Evolutionary conservation across 23 tunicate genomes (phyloP).

Genomic region (Trididemnum nubilum): DNA sequence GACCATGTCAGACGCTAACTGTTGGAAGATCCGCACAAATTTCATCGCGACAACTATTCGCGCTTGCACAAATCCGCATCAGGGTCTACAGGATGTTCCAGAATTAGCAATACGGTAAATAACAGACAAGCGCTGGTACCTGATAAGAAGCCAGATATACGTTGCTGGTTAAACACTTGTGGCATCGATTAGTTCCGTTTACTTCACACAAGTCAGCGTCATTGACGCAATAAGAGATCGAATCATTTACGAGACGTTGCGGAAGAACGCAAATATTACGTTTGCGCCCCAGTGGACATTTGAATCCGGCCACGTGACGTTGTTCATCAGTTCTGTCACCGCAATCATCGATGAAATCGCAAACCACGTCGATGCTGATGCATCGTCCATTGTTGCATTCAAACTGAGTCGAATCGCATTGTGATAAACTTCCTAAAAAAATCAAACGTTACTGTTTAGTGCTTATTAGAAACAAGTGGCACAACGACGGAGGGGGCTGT

Average conservation of each 20-base stretch:
- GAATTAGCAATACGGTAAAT: too few species aligned
- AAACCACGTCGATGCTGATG: constrained; percentile 17
- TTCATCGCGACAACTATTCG: too few species aligned
- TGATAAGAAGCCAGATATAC: constrained; percentile 11
- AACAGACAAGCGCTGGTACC: too few species aligned
- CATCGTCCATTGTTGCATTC: constrained; percentile 59
- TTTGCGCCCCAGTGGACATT: constrained; percentile 37
- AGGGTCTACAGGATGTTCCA: too few species aligned
- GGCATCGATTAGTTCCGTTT: constrained; percentile 15
- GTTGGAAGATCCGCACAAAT: too few species aligned
- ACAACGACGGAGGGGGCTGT: too few species aligned
- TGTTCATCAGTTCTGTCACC: constrained; percentile 73
- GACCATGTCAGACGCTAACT: too few species aligned
- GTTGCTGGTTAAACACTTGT: constrained; percentile 23
- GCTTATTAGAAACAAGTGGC: too few species aligned
- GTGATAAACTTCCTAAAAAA: background rate
- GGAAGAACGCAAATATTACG: constrained; percentile 59
- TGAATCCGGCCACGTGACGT: constrained; percentile 48
- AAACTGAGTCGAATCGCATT: constrained; percentile 18
- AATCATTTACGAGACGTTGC: constrained; percentile 45
- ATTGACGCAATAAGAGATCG: constrained; percentile 39
- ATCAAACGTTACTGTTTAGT: too few species aligned
- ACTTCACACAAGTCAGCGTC: constrained; percentile 36
- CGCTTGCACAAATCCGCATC: too few species aligned
- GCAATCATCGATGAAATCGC: constrained; percentile 63